Conservation (phyloP, 1,140 invertebrate species). For the Drosophila kurseongensis region DNA sequence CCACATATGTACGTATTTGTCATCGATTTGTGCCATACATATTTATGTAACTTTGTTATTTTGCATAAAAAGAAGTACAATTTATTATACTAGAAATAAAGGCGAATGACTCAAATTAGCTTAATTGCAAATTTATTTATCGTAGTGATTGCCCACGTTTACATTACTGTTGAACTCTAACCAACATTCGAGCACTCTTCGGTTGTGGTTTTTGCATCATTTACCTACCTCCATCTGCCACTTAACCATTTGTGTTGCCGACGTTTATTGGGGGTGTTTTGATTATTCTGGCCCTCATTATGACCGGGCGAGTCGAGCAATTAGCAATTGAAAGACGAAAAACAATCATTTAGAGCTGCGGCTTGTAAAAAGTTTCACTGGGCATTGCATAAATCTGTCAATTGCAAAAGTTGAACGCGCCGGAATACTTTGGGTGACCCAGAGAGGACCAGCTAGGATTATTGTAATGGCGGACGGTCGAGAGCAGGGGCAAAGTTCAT, state of each 20-base stretch:
- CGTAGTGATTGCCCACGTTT: constrained; percentile 17
- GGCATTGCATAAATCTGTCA: constrained; percentile 69
- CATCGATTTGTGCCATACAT: constrained; percentile 50
- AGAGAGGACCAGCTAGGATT: constrained; percentile 11
- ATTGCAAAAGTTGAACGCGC: constrained; percentile 72
- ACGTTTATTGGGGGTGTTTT: constrained; percentile 36
- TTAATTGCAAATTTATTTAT: constrained; percentile 33
- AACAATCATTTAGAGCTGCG: constrained; percentile 26
- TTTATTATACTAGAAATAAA: constrained; percentile 55
- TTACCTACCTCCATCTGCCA: constrained; percentile 8
- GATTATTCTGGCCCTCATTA: constrained; percentile 25
- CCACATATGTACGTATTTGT: constrained; percentile 46
- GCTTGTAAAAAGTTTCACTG: constrained; percentile 4
- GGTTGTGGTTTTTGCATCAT: constrained; percentile 53
- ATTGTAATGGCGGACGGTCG: constrained; percentile 24
- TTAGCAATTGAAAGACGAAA: constrained; percentile 26
- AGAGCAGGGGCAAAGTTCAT: constrained; percentile 69
- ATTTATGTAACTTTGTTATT: constrained; percentile 57
- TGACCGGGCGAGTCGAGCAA: constrained; percentile 30
- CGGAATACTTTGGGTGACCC: constrained; percentile 41
- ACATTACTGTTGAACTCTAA: constrained; percentile 37
- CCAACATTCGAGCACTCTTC: constrained; percentile 44
- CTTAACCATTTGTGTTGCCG: constrained; percentile 16
- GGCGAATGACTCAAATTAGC: constrained; percentile 50
- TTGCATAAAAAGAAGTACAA: constrained; percentile 44